These are phyloP conservation scores for Paramormyrops kingsleyae DNA, from an alignment of 2,113 vertebrate species.

Conservation along the genomic window DNA sequence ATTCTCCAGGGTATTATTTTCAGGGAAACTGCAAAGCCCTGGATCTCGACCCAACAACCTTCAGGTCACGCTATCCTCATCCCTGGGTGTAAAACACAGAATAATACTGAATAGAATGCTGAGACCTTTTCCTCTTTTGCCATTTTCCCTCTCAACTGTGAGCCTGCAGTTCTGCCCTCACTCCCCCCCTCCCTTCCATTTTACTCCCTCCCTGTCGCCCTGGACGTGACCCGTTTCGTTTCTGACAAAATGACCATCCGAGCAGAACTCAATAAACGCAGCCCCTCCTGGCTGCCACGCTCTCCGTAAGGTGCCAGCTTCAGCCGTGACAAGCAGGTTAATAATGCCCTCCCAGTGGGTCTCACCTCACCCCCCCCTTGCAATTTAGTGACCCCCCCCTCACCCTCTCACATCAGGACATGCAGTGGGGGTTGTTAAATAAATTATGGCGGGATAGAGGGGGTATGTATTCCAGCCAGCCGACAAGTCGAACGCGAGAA, in stretches of 20 bases:
- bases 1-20: not conserved
- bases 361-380: not conserved
- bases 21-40: not conserved
- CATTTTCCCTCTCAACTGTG: not conserved
- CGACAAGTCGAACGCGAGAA: not conserved
- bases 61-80: not conserved
- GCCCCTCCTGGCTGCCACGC: not conserved
- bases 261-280: no score
- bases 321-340: not conserved
- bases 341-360: not conserved
- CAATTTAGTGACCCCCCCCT: not conserved
- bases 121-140: not conserved
- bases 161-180: not conserved
- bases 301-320: not conserved
- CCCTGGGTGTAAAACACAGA: not conserved
- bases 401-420: not conserved
- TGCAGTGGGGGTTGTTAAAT: not conserved
- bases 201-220: not conserved
- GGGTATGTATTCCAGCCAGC: not conserved
- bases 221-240: not conserved
- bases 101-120: not conserved
- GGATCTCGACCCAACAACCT: not conserved
- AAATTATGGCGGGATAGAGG: not conserved
- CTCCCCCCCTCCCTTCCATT: not conserved
- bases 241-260: not conserved